Evolutionary conservation across 2,888 invertebrate genomes (phyloP).

Genomic region (Phengaris arion): DNA sequence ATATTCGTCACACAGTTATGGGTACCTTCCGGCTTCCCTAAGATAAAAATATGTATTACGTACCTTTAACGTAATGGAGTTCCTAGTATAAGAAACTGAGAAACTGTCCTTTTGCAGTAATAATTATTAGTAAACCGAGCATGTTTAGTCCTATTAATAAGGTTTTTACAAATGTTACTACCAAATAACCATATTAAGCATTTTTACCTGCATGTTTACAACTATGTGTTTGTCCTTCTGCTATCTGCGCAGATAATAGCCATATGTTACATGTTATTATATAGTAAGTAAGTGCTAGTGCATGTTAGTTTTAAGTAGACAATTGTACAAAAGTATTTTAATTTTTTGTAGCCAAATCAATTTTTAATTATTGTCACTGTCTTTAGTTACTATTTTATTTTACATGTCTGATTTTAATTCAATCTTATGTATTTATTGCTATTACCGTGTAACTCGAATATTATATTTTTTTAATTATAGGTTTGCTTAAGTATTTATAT

Average conservation of each 20-base stretch:
- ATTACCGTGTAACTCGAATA: too few relatives aligned
- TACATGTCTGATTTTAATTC: too few relatives aligned
- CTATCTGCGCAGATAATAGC: neutral
- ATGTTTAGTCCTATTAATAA: neutral
- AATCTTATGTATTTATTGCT: neutral
- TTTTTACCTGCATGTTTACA: too few relatives aligned
- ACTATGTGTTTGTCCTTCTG: too few relatives aligned
- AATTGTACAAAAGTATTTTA: neutral
- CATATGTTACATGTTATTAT: neutral
- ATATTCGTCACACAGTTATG: too few relatives aligned
- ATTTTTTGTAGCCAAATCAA: neutral
- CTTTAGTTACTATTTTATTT: neutral
- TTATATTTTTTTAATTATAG: too few relatives aligned
- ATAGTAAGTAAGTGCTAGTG: neutral
- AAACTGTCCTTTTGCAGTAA: neutral
- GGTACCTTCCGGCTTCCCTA: too few relatives aligned
- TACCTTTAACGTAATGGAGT: too few relatives aligned
- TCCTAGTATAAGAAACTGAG: neutral
- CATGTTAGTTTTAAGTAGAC: conserved; percentile 9
- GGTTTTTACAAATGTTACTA: too few relatives aligned
- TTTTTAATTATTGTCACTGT: neutral
- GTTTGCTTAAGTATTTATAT: too few relatives aligned
- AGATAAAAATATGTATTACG: too few relatives aligned
- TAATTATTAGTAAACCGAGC: neutral
- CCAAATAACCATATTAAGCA: too few relatives aligned